These are phyloP conservation scores for Globodera ellingtonae DNA, from an alignment of 1,140 invertebrate species.

Conservation along the genomic window DNA sequence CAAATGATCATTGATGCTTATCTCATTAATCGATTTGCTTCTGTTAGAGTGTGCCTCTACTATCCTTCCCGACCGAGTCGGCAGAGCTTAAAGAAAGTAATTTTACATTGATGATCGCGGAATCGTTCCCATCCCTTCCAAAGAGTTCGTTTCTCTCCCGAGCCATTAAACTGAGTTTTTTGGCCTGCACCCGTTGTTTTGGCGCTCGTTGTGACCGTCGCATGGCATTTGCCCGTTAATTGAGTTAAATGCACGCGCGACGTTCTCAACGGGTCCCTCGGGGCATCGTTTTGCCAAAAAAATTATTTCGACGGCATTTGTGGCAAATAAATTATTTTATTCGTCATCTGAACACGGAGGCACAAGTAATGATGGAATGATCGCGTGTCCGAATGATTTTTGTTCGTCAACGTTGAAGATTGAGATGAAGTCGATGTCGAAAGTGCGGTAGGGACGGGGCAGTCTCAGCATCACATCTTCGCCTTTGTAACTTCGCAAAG, in stretches of 20 bases:
- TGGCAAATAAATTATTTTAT: neutral
- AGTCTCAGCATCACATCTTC: conserved; percentile 56
- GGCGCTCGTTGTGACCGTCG: conserved; percentile 54
- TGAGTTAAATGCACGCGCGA: neutral
- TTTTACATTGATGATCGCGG: no score
- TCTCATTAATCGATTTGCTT: no score
- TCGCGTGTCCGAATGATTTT: conserved; percentile 54
- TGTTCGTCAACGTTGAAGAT: conserved; percentile 58
- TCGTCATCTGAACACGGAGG: conserved; percentile 56
- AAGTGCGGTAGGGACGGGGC: conserved; percentile 52
- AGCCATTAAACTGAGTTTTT: neutral
- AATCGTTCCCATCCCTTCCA: no score
- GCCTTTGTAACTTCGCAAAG: conserved; percentile 46
- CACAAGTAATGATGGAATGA: conserved; percentile 54
- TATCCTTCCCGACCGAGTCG: no score
- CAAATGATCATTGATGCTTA: no score
- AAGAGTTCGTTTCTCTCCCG: no score
- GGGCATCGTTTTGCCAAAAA: no score
- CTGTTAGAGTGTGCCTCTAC: no score
- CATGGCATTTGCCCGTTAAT: conserved; percentile 40
- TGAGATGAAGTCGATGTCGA: conserved; percentile 55
- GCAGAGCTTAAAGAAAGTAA: no score
- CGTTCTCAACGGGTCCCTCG: neutral
- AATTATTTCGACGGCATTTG: neutral
- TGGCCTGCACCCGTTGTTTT: conserved; percentile 3